Base-by-base conservation (phyloP, 2,113 vertebrate genomes). In the Brachionichthys hirsutus region DNA sequence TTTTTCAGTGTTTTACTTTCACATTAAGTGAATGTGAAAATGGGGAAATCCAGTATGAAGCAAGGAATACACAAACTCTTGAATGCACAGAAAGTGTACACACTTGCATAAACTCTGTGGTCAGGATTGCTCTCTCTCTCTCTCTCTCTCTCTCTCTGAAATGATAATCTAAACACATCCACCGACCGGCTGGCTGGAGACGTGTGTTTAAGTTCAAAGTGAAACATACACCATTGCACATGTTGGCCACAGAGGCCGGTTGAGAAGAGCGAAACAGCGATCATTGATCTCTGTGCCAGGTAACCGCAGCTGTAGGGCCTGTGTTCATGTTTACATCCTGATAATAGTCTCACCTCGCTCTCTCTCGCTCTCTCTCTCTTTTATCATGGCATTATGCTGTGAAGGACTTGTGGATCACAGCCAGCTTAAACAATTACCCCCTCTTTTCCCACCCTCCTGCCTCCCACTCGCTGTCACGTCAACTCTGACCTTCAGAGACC, bases 401-500 rank as follows among this genome's bases (percentile, higher is more conserved):
- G 43, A 46, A 55, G 18, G 40, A 36, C 65, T 65, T 6, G 12
- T 85, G 75, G 63, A 76, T 61, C 40, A 34, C 3, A 0, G 75
- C 81, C 79, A 82, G 61, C 50, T 70, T 19, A 67, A 80, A 63
- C 71, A 71, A 44, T 56, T 34, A n/a, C 67, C 45, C 53, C 36
- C 40, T 54, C 54, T 54, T 54, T 48, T 53, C 53, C 35, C 56
- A 34, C 53, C 57, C 15, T 19, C 46, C 41, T 30, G 18, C 49
- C 46, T 19, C 57, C 74, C 24, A 38, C 64, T 56, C 40, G 36
- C 67, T 67, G 63, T 74, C 77, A 82, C 73, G 78, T 81, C 66
- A 80, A 71, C 69, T 73, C 55, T 65, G 73, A 70, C 77, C 67
- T 75, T 75, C 62, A 81, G n/a, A 75, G 77, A 73, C 49, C 16